Evolutionary conservation across 2,797 vertebrate genomes (phyloP), one percentile per base, ranked within the genome.

Genomic region (Enteromius mattozi): DNA sequence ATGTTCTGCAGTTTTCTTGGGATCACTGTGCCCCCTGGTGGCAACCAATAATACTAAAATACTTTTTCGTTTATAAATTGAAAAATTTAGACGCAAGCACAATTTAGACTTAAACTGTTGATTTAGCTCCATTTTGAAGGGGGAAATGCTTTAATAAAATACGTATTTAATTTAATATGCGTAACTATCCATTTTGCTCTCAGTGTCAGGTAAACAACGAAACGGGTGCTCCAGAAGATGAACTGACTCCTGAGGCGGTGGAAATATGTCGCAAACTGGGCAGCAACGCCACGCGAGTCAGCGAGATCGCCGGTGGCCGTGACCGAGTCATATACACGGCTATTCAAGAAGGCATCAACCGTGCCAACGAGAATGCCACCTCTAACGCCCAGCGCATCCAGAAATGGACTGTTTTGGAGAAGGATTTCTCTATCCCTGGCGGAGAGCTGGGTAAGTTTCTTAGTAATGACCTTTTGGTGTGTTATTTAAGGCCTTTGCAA

Each of bases 321-420:
- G 98, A 99, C 89, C 91, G 92, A 0, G 83, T 87, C 0, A 0
- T 99, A 27, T 92, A 96, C 0, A 0, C 81, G 0, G 96, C 97
- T 85, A 96, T 99, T 86, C 97, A 99, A 93, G 94, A 95, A 19
- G 96, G 95, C 2, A 95, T 99, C 42, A 92, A 94, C 0, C 33
- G 77, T 0, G 96, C 97, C 85, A 99, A 99, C 0, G 88, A 96
- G 82, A 82, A 81, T 1, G 95, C 97, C 0, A 78, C 82, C 0
- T 98, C 97, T 3, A 97, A 97, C 0, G 95, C 96, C 0, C 98
- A 99, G 93, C 96, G 93, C 81, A 88, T 99, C 49, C 97, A 97
- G 91, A 99, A 98, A 89, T 99, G 97, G 96, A 3, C 88, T 2
- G 59, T 99, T 4, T 90, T 99, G 82, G 95, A 96, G 2, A 94